Evolutionary conservation across 2,113 vertebrate genomes (phyloP).

Genomic region (Plestiodon gilberti): DNA sequence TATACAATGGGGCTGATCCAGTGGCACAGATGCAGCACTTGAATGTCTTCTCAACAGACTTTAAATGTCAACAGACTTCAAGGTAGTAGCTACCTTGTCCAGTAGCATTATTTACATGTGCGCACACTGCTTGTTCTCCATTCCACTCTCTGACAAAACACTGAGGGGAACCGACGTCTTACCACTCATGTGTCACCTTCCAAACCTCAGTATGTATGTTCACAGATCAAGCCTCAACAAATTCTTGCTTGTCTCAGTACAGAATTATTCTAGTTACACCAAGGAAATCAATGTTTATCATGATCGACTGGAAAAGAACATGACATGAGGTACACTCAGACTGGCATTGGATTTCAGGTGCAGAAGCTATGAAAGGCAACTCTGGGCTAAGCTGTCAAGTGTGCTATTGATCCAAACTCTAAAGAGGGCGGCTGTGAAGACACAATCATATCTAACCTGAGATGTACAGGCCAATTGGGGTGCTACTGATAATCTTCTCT

Average conservation of each 20-base stretch:
- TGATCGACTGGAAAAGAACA: neutral
- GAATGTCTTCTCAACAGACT: no score
- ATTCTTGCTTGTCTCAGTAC: neutral
- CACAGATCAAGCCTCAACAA: neutral
- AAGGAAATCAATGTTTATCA: neutral
- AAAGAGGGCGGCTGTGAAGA: no score
- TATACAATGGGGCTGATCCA: no score
- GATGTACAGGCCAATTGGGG: no score
- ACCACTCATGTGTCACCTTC: neutral
- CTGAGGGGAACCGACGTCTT: neutral
- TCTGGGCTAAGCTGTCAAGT: no score
- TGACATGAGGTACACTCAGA: neutral
- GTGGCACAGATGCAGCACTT: no score
- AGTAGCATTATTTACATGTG: neutral
- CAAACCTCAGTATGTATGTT: neutral
- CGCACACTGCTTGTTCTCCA: neutral
- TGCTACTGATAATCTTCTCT: no score
- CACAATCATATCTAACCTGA: no score
- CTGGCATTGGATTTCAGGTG: no score
- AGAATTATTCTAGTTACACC: neutral
- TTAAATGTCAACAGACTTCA: no score
- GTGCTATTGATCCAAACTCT: no score
- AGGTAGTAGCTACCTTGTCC: neutral
- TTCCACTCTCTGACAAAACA: neutral
- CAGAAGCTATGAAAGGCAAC: no score